These are phyloP conservation scores for Sericinus montela DNA, from an alignment of 2,888 invertebrate species.

Conservation along the genomic window DNA sequence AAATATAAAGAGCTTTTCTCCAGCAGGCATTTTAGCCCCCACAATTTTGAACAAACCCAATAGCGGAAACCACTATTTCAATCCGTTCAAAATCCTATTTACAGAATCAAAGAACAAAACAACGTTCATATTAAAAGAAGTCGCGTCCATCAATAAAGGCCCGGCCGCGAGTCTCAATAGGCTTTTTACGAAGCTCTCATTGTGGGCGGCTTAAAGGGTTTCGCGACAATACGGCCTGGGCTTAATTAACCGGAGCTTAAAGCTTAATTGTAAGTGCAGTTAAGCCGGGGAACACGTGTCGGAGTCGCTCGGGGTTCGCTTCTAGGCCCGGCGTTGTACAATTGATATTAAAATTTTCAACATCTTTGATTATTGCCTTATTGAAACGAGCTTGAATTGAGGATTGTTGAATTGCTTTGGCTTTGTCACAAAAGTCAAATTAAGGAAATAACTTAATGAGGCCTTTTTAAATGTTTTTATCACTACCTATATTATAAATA, in stretches of 20 bases:
- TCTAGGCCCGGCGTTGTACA: slow-evolving; percentile 40
- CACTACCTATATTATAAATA: too few species aligned
- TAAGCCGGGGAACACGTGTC: slow-evolving; percentile 74
- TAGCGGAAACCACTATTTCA: slow-evolving; percentile 37
- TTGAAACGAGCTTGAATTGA: slow-evolving; percentile 23
- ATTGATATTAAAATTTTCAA: slow-evolving; percentile 64
- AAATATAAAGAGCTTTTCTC: neutral
- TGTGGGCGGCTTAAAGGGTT: slow-evolving; percentile 66
- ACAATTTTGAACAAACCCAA: slow-evolving; percentile 31
- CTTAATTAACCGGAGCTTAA: slow-evolving; percentile 76
- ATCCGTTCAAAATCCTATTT: slow-evolving; percentile 40
- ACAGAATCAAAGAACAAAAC: slow-evolving; percentile 33
- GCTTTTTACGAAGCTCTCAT: slow-evolving; percentile 63
- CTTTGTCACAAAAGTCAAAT: neutral
- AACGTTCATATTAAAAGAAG: slow-evolving; percentile 40
- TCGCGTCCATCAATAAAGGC: slow-evolving; percentile 42
- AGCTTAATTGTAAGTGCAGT: slow-evolving; percentile 75
- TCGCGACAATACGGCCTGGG: slow-evolving; percentile 66
- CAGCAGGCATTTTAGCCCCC: slow-evolving; percentile 3
- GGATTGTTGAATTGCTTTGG: neutral
- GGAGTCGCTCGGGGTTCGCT: slow-evolving; percentile 50
- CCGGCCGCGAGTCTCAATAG: slow-evolving; percentile 45
- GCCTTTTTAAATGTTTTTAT: too few species aligned
- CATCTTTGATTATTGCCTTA: slow-evolving; percentile 24
- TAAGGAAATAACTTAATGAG: too few species aligned